These are phyloP conservation scores for Rattus norvegicus DNA, from an alignment of 2,113 vertebrate species.

Conservation along the genomic window GRCr8 NC_086034.1:64265501-64266000, in stretches of 20 bases:
- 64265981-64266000: not conserved
- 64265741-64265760: not conserved
- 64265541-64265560: not conserved
- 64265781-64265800: not conserved
- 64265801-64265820: not conserved
- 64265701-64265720: not conserved
- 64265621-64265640: not conserved
- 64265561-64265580: not conserved
- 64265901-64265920: not conserved
- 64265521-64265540: not conserved
- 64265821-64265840: slow-evolving; percentile 17
- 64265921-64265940: not conserved
- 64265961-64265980: not conserved
- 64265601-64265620: not conserved
- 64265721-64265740: not conserved
- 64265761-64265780: slow-evolving; percentile 12
- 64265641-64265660: not conserved
- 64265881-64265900: too few species aligned
- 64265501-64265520: not conserved
- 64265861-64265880: too few species aligned
- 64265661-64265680: not conserved
- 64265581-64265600: not conserved
- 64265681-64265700: not conserved
- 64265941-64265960: rapidly evolving
- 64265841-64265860: not conserved